A percentile compares a stretch with the other conserved stretches of the same genome.
These are phyloP conservation scores for Triplophysa dalaica DNA, from an alignment of 2,113 vertebrate genomes.

Conservation along the genomic window DNA sequence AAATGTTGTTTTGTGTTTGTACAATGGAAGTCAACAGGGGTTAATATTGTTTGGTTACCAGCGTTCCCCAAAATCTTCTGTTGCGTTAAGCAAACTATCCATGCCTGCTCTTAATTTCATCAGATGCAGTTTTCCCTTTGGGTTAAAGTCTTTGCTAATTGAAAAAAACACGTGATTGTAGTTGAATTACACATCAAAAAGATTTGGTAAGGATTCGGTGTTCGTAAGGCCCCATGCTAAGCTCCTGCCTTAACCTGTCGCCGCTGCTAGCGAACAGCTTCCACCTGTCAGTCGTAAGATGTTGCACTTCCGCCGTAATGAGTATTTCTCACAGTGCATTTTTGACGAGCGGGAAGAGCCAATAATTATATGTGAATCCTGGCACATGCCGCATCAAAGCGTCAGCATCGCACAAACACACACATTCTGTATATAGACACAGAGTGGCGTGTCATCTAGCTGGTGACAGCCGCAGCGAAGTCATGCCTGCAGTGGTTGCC, in stretches of 20 bases:
- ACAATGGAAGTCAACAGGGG: no score
- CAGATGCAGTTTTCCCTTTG: not conserved
- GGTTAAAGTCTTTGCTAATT: constrained; percentile 9
- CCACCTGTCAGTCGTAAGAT: constrained; percentile 70
- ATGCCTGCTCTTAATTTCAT: no score
- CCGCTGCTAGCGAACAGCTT: constrained; percentile 29
- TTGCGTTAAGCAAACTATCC: no score
- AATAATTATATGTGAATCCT: constrained; percentile 75
- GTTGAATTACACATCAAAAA: not conserved
- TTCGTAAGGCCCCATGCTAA: constrained; percentile 71
- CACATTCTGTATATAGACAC: constrained; percentile 50
- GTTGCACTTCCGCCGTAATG: constrained; percentile 74
- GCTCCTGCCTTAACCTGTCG: constrained; percentile 73
- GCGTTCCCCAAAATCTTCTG: no score
- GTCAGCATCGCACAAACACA: constrained; percentile 47
- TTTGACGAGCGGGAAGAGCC: constrained; percentile 72
- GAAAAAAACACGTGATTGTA: not conserved
- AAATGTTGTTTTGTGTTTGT: no score
- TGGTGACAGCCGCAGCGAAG: constrained; percentile 65
- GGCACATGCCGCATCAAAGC: constrained; percentile 65
- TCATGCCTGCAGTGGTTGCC: constrained; percentile 53
- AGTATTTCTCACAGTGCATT: constrained; percentile 72
- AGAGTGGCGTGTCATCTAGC: constrained; percentile 61
- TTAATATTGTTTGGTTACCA: no score
- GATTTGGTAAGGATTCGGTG: not conserved